These are phyloP conservation scores for Lates japonicus DNA, from an alignment of 2,797 vertebrate genomes.

Conservation along the genomic window DNA sequence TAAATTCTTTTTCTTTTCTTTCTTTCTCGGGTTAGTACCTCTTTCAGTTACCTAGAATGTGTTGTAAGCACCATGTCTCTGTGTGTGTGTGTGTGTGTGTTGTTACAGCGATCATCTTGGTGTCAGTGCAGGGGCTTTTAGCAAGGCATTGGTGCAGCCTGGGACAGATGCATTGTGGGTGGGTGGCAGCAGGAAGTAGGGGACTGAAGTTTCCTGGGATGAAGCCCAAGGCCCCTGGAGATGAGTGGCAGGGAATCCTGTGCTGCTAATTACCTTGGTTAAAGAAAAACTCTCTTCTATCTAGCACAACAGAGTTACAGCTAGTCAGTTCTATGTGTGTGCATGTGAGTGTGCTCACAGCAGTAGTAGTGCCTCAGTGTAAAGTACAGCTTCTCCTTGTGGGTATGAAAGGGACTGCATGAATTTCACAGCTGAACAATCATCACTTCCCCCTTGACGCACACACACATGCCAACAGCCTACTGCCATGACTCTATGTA, in stretches of 20 bases:
- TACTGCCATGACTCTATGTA: not conserved
- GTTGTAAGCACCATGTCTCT: not conserved
- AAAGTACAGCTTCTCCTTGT: conserved; percentile 73
- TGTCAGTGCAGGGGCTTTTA: not conserved
- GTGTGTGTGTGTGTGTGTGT: conserved; percentile 7
- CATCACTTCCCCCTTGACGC: conserved; percentile 49
- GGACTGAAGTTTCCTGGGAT: conserved; percentile 36
- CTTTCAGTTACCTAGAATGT: not conserved
- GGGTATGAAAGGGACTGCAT: conserved; percentile 70
- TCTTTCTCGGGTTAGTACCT: too few species aligned
- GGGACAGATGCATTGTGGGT: conserved; percentile 69
- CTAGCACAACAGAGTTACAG: conserved; percentile 15
- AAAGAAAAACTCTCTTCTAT: conserved; percentile 49
- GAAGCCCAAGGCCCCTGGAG: conserved; percentile 49
- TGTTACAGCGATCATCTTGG: not conserved
- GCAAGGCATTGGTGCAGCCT: conserved; percentile 4
- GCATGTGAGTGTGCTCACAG: conserved; percentile 16
- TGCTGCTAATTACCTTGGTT: conserved; percentile 71
- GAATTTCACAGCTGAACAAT: conserved; percentile 78
- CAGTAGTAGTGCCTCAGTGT: conserved; percentile 62
- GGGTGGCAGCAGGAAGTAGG: conserved; percentile 39
- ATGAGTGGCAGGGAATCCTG: conserved; percentile 49
- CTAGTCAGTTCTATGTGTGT: conserved; percentile 3
- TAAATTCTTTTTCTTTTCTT: too few species aligned
- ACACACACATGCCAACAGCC: conserved; percentile 16